Conservation (phyloP, 2,113 vertebrate species). For the Pelmatolapia mariae region DNA sequence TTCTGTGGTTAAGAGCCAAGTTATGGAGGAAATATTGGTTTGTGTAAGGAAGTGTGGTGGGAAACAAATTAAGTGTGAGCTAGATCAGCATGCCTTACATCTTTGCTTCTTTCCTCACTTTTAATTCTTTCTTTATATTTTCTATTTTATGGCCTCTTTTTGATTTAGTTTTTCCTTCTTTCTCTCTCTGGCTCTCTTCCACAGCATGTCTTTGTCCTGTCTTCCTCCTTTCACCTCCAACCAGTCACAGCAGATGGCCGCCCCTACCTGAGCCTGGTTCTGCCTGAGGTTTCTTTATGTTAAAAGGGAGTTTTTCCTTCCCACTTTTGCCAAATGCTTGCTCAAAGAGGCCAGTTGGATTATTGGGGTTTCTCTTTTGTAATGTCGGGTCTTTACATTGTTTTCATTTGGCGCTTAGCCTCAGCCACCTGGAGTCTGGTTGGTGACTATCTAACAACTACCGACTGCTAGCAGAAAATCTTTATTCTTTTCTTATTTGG, state of each 20-base stretch:
- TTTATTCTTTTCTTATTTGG: background rate
- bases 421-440: background rate
- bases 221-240: background rate
- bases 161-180: background rate
- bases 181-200: background rate
- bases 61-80: background rate
- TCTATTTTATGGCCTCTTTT: background rate
- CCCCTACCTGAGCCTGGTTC: background rate
- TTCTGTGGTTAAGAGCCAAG: background rate
- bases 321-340: background rate
- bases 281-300: background rate
- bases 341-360: background rate
- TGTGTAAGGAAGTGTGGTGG: background rate
- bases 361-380: background rate
- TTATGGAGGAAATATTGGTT: background rate
- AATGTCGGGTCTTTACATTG: background rate
- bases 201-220: background rate
- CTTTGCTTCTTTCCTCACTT: background rate
- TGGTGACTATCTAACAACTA: background rate
- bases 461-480: background rate
- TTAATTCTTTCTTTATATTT: background rate
- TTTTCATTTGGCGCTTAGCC: background rate
- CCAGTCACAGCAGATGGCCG: background rate
- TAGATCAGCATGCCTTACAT: background rate
- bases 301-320: background rate